Evolutionary conservation across 64 coral and sea anemone genomes (phyloP).

Genomic region (Actinia tenebrosa): DNA sequence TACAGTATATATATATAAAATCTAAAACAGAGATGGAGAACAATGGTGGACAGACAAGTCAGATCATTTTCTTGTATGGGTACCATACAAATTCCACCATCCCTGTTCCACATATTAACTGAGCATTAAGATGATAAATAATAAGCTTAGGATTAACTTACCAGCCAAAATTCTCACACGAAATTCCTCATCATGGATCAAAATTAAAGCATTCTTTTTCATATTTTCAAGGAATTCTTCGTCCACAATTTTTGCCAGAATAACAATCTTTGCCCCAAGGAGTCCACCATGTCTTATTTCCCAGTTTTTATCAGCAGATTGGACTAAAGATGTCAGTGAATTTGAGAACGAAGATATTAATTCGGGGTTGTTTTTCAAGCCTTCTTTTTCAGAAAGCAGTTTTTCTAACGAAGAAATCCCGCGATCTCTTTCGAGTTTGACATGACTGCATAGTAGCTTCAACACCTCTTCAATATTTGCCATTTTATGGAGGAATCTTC

Average conservation of each 20-base stretch:
- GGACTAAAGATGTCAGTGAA: slow-evolving; percentile 45
- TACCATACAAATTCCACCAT: too few species aligned
- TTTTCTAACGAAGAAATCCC: slow-evolving; percentile 62
- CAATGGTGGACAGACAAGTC: too few species aligned
- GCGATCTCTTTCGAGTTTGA: slow-evolving; percentile 76
- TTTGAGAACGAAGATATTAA: neutral
- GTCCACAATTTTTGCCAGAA: slow-evolving; percentile 39
- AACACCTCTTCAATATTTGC: slow-evolving; percentile 15
- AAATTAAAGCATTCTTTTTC: slow-evolving; percentile 42
- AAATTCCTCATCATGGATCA: slow-evolving; percentile 91
- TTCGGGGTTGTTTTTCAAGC: slow-evolving; percentile 30
- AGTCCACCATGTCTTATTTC: slow-evolving; percentile 65
- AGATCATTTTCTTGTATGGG: too few species aligned
- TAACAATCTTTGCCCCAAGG: slow-evolving; percentile 58
- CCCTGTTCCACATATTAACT: neutral
- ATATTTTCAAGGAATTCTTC: slow-evolving; percentile 58
- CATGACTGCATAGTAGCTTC: slow-evolving; percentile 54
- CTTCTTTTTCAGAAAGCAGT: slow-evolving; percentile 44
- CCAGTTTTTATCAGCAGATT: slow-evolving; percentile 51
- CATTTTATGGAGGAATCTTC: neutral
- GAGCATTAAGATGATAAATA: neutral
- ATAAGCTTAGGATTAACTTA: neutral
- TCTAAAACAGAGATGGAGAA: too few species aligned
- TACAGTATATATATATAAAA: too few species aligned
- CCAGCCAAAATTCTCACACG: slow-evolving; percentile 85